Conservation (phyloP, 2,888 invertebrate species). For the Dorcus parallelipipedus region DNA sequence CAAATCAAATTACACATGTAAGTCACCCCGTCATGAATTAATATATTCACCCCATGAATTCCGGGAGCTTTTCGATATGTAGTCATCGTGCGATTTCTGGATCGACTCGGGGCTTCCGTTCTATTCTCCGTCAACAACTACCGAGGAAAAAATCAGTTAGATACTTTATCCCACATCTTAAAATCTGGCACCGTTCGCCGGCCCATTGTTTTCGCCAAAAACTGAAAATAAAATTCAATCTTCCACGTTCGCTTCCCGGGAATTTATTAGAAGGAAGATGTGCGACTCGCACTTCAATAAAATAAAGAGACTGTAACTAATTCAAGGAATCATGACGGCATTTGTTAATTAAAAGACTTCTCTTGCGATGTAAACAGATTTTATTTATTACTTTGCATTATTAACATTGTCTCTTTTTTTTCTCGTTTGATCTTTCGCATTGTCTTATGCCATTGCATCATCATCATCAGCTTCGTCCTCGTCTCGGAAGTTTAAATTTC, state of each 20-base stretch:
- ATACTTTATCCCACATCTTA: conserved; percentile 4
- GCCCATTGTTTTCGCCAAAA: neutral
- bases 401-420: too few species aligned
- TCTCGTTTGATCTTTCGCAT: too few species aligned
- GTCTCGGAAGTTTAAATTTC: neutral
- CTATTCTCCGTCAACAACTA: neutral
- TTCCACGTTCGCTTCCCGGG: too few species aligned
- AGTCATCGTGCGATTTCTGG: conserved; percentile 10
- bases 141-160: neutral
- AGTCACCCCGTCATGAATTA: conserved; percentile 19
- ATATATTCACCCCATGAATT: conserved; percentile 21
- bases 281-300: too few species aligned
- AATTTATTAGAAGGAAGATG: too few species aligned
- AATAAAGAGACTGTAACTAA: too few species aligned
- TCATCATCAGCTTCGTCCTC: neutral
- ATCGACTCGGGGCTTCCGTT: neutral
- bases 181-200: conserved; percentile 17
- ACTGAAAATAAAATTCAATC: too few species aligned
- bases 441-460: too few species aligned
- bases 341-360: too few species aligned
- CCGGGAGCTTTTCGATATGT: conserved; percentile 13
- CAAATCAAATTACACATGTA: conserved; percentile 21
- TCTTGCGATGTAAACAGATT: too few species aligned
- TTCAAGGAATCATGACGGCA: too few species aligned
- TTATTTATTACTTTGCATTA: too few species aligned